Percentiles rank a stretch among this genome's conserved stretches.
Evolutionary conservation across 2,113 vertebrate species (phyloP).

Genomic region (Neolamprologus modestus): DNA sequence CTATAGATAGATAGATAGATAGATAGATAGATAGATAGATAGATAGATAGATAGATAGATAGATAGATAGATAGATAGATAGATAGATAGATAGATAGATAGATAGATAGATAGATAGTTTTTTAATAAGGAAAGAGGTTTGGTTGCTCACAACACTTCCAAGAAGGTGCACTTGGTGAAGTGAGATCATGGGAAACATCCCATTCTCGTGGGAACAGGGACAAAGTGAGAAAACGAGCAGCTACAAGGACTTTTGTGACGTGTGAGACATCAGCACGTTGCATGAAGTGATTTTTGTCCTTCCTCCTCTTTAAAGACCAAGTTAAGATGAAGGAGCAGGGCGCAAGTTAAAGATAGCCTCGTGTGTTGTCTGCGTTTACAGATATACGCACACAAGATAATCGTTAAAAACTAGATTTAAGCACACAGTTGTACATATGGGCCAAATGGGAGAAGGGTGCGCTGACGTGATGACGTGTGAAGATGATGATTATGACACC

Average conservation of each 20-base stretch:
- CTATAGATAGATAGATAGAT: neutral
- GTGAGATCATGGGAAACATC: slow-evolving; percentile 46
- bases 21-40: neutral
- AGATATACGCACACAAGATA: neutral
- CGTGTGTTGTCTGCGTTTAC: neutral
- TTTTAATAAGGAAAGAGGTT: neutral
- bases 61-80: neutral
- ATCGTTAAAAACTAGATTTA: neutral
- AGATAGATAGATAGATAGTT: neutral
- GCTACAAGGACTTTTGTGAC: slow-evolving; percentile 31
- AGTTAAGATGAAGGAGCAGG: neutral
- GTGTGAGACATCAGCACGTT: slow-evolving; percentile 49
- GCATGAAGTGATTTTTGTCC: neutral
- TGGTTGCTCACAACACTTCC: neutral
- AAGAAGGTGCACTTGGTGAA: neutral
- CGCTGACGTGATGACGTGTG: slow-evolving; percentile 2
- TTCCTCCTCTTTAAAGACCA: neutral
- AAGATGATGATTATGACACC: slow-evolving; percentile 17
- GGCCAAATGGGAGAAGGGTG: neutral
- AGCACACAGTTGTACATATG: neutral
- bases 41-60: neutral
- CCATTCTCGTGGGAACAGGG: slow-evolving; percentile 53
- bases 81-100: too few species aligned
- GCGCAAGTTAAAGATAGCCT: neutral
- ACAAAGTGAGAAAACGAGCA: slow-evolving; percentile 52